A percentile compares a stretch with the other conserved stretches of the same genome.
phyloP scores from a whole-genome alignment of 1,140 invertebrate genomes.

The Calephelis virginiensis region DNA sequence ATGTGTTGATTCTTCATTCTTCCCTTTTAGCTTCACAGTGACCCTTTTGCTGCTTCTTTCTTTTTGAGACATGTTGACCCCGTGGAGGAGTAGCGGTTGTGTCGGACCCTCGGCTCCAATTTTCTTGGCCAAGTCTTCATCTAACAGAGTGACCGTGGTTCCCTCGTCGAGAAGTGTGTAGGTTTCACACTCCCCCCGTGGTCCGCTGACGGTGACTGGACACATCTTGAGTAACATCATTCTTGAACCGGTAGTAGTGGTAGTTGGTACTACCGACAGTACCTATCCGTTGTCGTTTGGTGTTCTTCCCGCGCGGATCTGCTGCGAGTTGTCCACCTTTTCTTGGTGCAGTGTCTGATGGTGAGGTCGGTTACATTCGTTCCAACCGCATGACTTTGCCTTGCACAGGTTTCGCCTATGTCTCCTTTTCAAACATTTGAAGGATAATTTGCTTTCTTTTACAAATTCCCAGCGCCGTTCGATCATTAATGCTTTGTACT shows the following conservation, averaged over 20 bases:
- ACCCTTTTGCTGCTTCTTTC: neutral
- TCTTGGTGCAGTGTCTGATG: conserved; percentile 13
- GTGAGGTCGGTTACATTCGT: conserved; percentile 19
- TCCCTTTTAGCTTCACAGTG: neutral
- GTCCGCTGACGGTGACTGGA: conserved; percentile 4
- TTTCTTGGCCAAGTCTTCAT: neutral
- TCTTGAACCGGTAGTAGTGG: neutral
- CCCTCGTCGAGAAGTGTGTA: conserved; percentile 28
- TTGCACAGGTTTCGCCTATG: neutral
- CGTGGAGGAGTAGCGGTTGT: conserved; percentile 3
- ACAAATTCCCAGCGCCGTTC: conserved; percentile 22
- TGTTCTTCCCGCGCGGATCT: neutral
- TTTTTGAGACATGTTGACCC: neutral
- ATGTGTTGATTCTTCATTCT: neutral
- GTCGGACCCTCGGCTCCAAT: conserved; percentile 17
- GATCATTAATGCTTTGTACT: conserved; percentile 7
- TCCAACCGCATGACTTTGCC: conserved; percentile 12
- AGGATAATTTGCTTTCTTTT: conserved; percentile 16
- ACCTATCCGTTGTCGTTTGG: neutral
- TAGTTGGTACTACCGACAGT: neutral
- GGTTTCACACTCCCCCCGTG: conserved; percentile 1
- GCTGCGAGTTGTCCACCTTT: neutral
- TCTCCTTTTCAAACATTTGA: conserved; percentile 19
- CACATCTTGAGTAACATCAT: conserved; percentile 21
- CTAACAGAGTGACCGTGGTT: conserved; percentile 11